Percentiles rank a stretch among this genome's conserved stretches.
Evolutionary conservation across 2,113 vertebrate species (phyloP).

Genomic region (Solea solea): DNA sequence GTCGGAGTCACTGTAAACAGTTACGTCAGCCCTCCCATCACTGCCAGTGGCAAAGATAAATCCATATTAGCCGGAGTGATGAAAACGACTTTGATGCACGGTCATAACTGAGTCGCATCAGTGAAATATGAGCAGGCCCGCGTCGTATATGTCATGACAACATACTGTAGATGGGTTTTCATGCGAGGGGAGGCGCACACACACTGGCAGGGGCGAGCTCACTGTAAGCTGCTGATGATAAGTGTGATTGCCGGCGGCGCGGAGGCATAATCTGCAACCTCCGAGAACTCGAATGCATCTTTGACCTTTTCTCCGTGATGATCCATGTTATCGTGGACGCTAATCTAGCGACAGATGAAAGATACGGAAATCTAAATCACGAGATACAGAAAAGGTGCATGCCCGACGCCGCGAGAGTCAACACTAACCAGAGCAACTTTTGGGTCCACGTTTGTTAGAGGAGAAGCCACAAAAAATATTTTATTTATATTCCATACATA

Average conservation of each 20-base stretch:
- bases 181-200: conserved; percentile 29
- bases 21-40: conserved; percentile 75
- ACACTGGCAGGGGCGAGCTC: conserved; percentile 40
- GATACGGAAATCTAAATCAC: conserved; percentile 49
- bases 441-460: conserved; percentile 48
- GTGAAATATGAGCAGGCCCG: conserved; percentile 68
- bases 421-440: conserved; percentile 62
- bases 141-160: conserved; percentile 75
- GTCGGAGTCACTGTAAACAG: conserved; percentile 71
- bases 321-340: conserved; percentile 57
- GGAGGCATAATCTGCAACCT: conserved; percentile 49
- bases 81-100: conserved; percentile 74
- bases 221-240: conserved; percentile 54
- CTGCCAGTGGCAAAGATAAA: conserved; percentile 76
- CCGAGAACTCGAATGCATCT: conserved; percentile 57
- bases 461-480: conserved; percentile 75
- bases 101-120: conserved; percentile 45
- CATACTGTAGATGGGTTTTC: conserved; percentile 63
- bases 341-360: conserved; percentile 51
- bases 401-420: conserved; percentile 14
- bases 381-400: background rate
- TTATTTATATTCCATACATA: conserved; percentile 86
- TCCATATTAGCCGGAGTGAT: conserved; percentile 79
- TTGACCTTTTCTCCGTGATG: conserved; percentile 71
- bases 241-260: conserved; percentile 57